Conservation (phyloP, 2,113 vertebrate species). For the Corapipo altera region DNA sequence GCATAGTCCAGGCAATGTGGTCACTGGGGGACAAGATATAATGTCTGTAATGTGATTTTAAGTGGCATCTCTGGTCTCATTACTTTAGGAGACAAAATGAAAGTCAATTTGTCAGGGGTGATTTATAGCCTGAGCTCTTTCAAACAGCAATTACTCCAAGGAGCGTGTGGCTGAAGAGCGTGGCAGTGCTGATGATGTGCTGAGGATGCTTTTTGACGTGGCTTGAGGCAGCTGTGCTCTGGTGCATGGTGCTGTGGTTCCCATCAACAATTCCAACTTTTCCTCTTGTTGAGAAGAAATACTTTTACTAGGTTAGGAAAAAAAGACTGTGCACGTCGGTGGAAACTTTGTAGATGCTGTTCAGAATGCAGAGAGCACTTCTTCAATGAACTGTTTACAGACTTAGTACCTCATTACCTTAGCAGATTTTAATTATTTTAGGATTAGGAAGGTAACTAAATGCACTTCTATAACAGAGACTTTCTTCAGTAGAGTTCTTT, state of each 20-base stretch:
- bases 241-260: neutral
- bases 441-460: neutral
- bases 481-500: neutral
- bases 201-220: neutral
- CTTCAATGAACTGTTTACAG: neutral
- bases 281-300: neutral
- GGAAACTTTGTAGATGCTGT: neutral
- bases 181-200: neutral
- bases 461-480: neutral
- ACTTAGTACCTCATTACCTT: neutral
- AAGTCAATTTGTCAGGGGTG: slow-evolving; percentile 51
- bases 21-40: neutral
- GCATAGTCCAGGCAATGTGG: neutral
- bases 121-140: slow-evolving; percentile 35
- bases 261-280: neutral
- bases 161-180: neutral
- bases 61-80: neutral
- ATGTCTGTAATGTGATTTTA: neutral
- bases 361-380: neutral
- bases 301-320: neutral
- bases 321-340: neutral
- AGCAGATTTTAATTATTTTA: neutral
- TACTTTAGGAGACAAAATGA: slow-evolving; percentile 29
- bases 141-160: neutral
- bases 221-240: neutral